Base-by-base conservation (phyloP, 2,113 vertebrate species). In the Struthidea cinerea region DNA sequence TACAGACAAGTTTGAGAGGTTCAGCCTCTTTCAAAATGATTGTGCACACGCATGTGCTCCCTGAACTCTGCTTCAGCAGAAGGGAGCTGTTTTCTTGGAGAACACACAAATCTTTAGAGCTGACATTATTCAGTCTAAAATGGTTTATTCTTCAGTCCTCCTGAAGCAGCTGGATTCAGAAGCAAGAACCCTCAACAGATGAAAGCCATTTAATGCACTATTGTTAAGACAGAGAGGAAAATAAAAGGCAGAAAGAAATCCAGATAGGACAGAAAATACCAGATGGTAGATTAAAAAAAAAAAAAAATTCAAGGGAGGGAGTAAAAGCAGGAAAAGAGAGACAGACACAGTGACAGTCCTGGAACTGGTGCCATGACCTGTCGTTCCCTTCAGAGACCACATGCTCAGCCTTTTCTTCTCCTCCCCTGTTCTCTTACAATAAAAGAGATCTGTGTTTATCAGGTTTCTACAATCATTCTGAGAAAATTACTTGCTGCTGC, bases 401-500 rank as follows among this genome's bases (percentile, higher is more conserved):
- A 1, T 71, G 74, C 53, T 49, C 33, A 13, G 27, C 8, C 37
- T 55, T 90, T 83, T 81, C 86, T 76, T 27, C 83, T 84, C 47
- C 49, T 61, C 20, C 53, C 63, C 68, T 20, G 8, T 78, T 84
- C 84, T 79, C 83, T 74, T 53, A 88, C 69, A 94, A 94, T 30
- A 92, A 87, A 92, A 42, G 63, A 95, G 61, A 84, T 80, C 44
- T 59, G 30, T 49, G 73, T 94, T 96, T 96, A 95, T 89, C 87
- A 89, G 89, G 69, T 87, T 91, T 87, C 87, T 82, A 37, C 64
- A 82, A 85, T 64, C 73, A 81, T 83, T 91, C 85, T 84, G 78
- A 59, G 84, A 95, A 92, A 94, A 91, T 47, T 28, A 85, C 57
- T 94, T 63, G 80, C 82, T 91, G 53, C 61, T 7, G 21, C 4